Evolutionary conservation across 1,140 invertebrate species (phyloP), one percentile per base, ranked within the genome.

Genomic region (Ooceraea biroi): DNA sequence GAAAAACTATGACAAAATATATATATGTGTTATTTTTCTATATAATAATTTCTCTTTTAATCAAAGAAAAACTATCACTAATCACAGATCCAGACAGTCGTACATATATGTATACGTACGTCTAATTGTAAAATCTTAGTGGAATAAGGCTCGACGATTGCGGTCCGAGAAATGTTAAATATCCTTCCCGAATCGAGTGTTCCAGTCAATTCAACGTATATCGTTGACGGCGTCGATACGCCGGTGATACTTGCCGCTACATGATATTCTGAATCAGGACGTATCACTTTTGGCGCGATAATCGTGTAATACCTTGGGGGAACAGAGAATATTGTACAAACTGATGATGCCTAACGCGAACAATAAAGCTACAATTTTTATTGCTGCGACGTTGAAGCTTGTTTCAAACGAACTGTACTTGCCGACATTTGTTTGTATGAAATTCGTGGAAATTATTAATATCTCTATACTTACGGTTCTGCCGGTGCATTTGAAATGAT

Each of bases 231-330:
- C 17, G 96, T 95, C 12, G 93, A 94, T 52, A 93, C 85, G 65
- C 95, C 95, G 84, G 96, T 95, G 1, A 96, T 94, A 52, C 96
- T 97, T 12, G 98, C 96, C 11, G 96, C 96, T 22, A 97, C 97
- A 93, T 97, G 97, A 91, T 97, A 99, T 86, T 97, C 96, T 11
- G 96, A 96, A 95, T 97, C 97, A 2, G 98, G 97, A 57, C 98
- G 95, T n/a, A 99, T 94, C 11, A 97, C 96, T 87, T 96, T 96
- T 25, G 98, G 97, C 3, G 96, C 97, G 84, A 98, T 95, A 66
- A 98, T 95, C 61, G 97, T 96, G 91, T 98, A 98, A 85, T 95
- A 96, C 58, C 96, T 97, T 91, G 93, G 58, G 46, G 80, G 90
- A 80, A 87, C 84, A 36, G 36, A 82, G 77, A 85, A 36, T 7